Evolutionary conservation across 2,888 invertebrate genomes (phyloP), one percentile per base, ranked within the genome.

Genomic region (Dioctria rufipes): DNA sequence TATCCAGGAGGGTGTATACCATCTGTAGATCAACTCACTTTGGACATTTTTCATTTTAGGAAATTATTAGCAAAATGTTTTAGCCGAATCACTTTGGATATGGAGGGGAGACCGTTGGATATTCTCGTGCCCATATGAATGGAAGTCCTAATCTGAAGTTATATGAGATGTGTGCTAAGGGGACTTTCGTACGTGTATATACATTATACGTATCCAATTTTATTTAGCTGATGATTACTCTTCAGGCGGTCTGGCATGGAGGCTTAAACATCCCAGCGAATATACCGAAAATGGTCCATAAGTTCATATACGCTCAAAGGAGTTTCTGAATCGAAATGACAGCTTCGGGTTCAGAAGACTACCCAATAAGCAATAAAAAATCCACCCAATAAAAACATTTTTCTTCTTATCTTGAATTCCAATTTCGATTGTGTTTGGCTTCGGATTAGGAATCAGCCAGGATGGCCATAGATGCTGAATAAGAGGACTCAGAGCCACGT

Each of bases 361-460:
- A 77, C 63, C 80, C 81, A 81, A 81, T 81, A 81, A 81, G 81
- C 81, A 81, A 81, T 81, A 81, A 81, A 81, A 81, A 77, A 77
- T 81, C 80, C 77, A 80, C 77, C 81, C 79, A 81, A 81, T 71
- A 67, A 81, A 81, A 78, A 79, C 81, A 81, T 81, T 81, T 81
- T 81, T 81, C 81, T 81, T 81, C 81, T 81, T 81, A 81, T 80
- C 81, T 80, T 78, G 69, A 81, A 81, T 80, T 81, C 80, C 81
- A 81, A 81, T 81, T 81, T 80, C 77, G 80, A 80, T 81, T 81
- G 75, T 81, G 77, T 81, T 49, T 66, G 81, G 75, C 81, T 73
- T 80, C 60, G 69, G 78, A 78, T 69, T 66, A 78, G 67, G 81
- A 78, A 46, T 78, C 63, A 63, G 63, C 77, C 77, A 77, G 63